Conservation (phyloP, 2,113 vertebrate genomes). For the Vidua macroura region DNA sequence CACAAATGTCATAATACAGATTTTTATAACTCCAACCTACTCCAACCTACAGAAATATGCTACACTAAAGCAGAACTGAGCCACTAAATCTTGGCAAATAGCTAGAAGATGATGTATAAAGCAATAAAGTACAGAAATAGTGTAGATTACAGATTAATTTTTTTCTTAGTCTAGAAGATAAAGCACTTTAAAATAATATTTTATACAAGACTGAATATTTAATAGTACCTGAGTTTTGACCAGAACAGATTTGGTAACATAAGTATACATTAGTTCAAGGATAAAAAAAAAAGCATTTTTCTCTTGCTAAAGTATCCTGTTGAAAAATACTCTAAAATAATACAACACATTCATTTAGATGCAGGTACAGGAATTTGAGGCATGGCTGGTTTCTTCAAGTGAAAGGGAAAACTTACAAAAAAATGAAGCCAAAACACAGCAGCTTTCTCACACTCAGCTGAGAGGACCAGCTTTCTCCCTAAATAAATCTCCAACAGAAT, state of each 20-base stretch:
- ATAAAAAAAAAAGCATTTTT: background rate
- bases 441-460: background rate
- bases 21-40: constrained; percentile 68
- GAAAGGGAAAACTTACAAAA: background rate
- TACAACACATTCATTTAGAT: background rate
- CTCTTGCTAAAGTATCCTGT: background rate
- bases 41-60: constrained; percentile 69
- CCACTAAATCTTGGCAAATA: constrained; percentile 35
- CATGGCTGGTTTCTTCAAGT: background rate
- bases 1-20: constrained; percentile 61
- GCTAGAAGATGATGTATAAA: constrained; percentile 39
- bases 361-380: background rate
- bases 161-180: background rate
- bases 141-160: background rate
- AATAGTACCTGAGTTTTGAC: background rate
- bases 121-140: constrained; percentile 19
- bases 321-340: background rate
- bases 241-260: background rate
- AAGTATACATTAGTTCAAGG: background rate
- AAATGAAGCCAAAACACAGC: background rate
- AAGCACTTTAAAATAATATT: background rate
- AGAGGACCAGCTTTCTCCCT: background rate
- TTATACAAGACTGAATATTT: background rate
- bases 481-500: background rate
- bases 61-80: constrained; percentile 28